Evolutionary conservation across 2,888 invertebrate species (phyloP), one percentile per base, ranked within the genome.

Genomic region (Meganola albula): DNA sequence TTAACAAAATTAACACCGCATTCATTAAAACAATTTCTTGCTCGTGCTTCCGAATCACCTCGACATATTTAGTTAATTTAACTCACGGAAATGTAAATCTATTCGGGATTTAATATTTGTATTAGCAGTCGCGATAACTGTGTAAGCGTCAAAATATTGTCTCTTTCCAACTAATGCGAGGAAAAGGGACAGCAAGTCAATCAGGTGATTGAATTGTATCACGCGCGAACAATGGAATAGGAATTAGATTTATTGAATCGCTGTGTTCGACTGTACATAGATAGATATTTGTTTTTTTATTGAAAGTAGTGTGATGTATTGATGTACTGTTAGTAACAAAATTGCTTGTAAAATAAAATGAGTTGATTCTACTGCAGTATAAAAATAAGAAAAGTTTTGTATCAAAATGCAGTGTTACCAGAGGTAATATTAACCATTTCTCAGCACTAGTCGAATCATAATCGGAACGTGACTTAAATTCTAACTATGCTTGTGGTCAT

Each of bases 161-260:
- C 42, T n/a, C 23, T 21, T n/a, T 44, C 37, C 23, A 14, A 13
- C 34, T 22, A 2, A 0, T 9, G 12, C 3, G 27, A 21, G 12
- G 25, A 26, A 47, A 3, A 34, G 25, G 26, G 38, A 33, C 4
- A 30, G 31, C 12, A 8, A 27, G 39, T 37, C 46, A 54, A 53
- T 48, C 53, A 50, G 40, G 46, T 48, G 53, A 56, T 56, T 46
- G 43, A 48, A 52, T 56, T 52, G 42, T 49, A 52, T 52, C 34
- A 33, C 34, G 35, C 34, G 40, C 34, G 40, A 34, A 50, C 35
- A 48, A 44, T 43, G 35, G 32, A 45, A 52, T 48, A 31, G 44
- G 48, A 52, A 54, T 49, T 44, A 54, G 54, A 50, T 54, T 54
- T 40, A 41, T 37, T 31, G 40, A 41, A 49, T 47, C 43, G 36